phyloP scores from a whole-genome alignment of 2,888 invertebrate genomes.

The Neria commutata region DNA sequence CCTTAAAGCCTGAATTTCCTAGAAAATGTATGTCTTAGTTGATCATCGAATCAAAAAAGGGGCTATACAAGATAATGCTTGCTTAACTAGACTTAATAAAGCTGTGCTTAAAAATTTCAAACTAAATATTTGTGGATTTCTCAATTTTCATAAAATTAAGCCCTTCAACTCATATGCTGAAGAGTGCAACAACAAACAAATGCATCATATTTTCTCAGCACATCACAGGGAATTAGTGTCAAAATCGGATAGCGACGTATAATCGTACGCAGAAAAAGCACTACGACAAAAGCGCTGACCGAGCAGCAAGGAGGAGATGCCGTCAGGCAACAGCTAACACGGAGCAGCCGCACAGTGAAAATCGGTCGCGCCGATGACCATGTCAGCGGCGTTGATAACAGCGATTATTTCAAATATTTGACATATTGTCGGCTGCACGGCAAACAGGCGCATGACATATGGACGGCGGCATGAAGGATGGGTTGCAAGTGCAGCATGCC shows the following conservation, averaged over 20 bases:
- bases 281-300: neutral
- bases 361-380: slow-evolving; percentile 34
- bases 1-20: no score
- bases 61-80: no score
- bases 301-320: neutral
- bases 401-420: slow-evolving; percentile 54
- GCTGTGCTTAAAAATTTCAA: no score
- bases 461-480: neutral
- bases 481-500: neutral
- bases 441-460: slow-evolving; percentile 1
- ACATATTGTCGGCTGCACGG: slow-evolving; percentile 50
- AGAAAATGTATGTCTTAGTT: no score
- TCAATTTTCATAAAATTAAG: no score
- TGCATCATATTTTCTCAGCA: slow-evolving; percentile 16
- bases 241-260: slow-evolving; percentile 10
- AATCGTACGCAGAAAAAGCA: slow-evolving; percentile 17
- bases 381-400: slow-evolving; percentile 52
- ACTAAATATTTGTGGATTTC: no score
- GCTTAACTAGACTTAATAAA: no score
- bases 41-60: no score
- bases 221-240: slow-evolving; percentile 27
- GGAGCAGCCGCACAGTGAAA: neutral
- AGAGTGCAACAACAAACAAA: slow-evolving; percentile 10
- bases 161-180: no score
- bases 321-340: neutral